Evolutionary conservation across 2,113 vertebrate species (phyloP).

Genomic region (Lamprologus callipterus): DNA sequence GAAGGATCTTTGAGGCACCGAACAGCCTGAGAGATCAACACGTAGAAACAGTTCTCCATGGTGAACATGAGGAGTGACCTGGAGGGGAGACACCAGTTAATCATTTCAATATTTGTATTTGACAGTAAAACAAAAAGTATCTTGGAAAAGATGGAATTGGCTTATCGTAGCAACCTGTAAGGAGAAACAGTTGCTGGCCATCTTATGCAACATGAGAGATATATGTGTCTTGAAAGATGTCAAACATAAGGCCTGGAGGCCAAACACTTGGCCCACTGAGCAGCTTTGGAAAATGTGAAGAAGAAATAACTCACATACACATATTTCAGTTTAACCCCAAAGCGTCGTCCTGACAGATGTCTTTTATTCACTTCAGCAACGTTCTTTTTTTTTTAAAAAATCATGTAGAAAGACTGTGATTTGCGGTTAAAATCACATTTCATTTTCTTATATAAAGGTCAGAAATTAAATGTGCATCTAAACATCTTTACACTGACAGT

Average conservation of each 20-base stretch:
- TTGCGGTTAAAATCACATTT: not conserved
- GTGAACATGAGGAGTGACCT: constrained; percentile 95
- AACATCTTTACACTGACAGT: not conserved
- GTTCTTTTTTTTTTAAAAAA: not conserved
- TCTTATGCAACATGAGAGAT: not conserved
- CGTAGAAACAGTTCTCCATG: constrained; percentile 98
- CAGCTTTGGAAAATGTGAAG: not conserved
- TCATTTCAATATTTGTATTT: not conserved
- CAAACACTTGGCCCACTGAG: not conserved
- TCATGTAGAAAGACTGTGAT: not conserved
- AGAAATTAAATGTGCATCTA: not conserved
- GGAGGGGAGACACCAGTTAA: not conserved
- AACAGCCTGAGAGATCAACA: constrained; percentile 92
- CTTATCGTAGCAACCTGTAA: not conserved
- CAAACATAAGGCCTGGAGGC: not conserved
- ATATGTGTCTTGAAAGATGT: not conserved
- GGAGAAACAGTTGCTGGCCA: not conserved
- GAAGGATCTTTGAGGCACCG: constrained; percentile 86
- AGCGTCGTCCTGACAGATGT: not conserved
- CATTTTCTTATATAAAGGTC: not conserved
- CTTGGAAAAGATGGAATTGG: not conserved
- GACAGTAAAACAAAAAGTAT: not conserved
- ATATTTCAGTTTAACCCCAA: not conserved
- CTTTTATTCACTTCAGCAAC: not conserved
- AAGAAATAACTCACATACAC: not conserved